These are phyloP conservation scores for Limenitis camilla DNA, from an alignment of 2,888 invertebrate species.

Conservation along the genomic window DNA sequence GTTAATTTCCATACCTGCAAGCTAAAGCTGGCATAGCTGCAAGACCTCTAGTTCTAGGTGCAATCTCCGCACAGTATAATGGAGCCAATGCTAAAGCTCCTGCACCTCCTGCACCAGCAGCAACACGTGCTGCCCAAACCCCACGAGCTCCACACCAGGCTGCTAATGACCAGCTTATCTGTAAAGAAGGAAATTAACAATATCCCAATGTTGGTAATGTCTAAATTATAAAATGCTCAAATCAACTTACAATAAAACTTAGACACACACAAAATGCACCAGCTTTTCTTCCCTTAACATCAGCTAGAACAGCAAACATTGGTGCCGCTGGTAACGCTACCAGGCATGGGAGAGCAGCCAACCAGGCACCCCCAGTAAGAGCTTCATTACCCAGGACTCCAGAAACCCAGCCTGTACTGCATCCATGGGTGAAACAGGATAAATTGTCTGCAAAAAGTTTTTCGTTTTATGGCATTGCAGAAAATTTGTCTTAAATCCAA, in stretches of 20 bases:
- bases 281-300: conserved; percentile 55
- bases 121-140: conserved; percentile 61
- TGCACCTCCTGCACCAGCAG: conserved; percentile 64
- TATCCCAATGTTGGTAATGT: background rate
- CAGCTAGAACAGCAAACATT: conserved; percentile 62
- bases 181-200: background rate
- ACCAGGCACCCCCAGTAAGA: conserved; percentile 62
- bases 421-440: conserved; percentile 67
- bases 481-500: too few relatives aligned
- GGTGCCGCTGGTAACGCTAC: conserved; percentile 64
- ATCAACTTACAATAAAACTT: conserved; percentile 57
- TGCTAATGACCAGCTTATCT: conserved; percentile 64
- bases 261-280: conserved; percentile 56
- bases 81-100: conserved; percentile 58
- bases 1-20: conserved; percentile 44
- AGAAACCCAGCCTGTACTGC: conserved; percentile 67
- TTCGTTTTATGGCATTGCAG: too few relatives aligned
- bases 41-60: conserved; percentile 54
- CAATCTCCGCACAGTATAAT: conserved; percentile 64
- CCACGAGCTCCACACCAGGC: conserved; percentile 63
- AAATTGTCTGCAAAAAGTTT: conserved; percentile 45
- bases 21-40: conserved; percentile 63
- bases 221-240: background rate
- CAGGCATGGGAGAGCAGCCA: conserved; percentile 61
- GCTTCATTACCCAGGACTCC: conserved; percentile 63